These are phyloP conservation scores for Micrasema longulum DNA, from an alignment of 1,140 invertebrate species.

Conservation along the genomic window DNA sequence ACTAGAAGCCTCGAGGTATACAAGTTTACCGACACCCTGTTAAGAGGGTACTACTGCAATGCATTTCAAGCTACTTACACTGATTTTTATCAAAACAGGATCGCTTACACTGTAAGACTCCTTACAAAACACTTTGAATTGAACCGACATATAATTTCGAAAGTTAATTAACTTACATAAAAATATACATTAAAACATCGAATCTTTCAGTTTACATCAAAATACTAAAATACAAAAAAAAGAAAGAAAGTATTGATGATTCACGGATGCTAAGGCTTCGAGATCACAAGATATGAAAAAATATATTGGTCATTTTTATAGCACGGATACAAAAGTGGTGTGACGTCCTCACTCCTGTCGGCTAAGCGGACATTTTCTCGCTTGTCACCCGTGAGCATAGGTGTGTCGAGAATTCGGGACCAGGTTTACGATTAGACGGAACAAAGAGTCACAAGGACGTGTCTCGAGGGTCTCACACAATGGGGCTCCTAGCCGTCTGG, in stretches of 20 bases:
- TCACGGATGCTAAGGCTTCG: slow-evolving; percentile 17
- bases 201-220: too few species aligned
- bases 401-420: not conserved
- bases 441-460: slow-evolving; percentile 49
- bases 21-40: not conserved
- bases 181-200: too few species aligned
- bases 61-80: too few species aligned
- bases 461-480: slow-evolving; percentile 46
- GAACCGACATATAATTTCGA: too few species aligned
- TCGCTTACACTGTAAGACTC: too few species aligned
- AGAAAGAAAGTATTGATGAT: too few species aligned
- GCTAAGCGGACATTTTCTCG: slow-evolving; percentile 11
- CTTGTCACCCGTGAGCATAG: slow-evolving; percentile 13
- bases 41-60: too few species aligned
- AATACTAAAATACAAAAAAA: too few species aligned
- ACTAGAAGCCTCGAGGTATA: slow-evolving; percentile 3
- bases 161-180: too few species aligned
- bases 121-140: too few species aligned
- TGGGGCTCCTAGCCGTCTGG: slow-evolving; percentile 30
- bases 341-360: not conserved
- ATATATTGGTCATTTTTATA: not conserved
- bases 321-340: not conserved
- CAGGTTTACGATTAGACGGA: slow-evolving; percentile 21
- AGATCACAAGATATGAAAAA: not conserved
- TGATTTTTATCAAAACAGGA: too few species aligned